Evolutionary conservation across 2,797 vertebrate species (phyloP), one percentile per base, ranked within the genome.

Genomic region (Diplodus sargus): DNA sequence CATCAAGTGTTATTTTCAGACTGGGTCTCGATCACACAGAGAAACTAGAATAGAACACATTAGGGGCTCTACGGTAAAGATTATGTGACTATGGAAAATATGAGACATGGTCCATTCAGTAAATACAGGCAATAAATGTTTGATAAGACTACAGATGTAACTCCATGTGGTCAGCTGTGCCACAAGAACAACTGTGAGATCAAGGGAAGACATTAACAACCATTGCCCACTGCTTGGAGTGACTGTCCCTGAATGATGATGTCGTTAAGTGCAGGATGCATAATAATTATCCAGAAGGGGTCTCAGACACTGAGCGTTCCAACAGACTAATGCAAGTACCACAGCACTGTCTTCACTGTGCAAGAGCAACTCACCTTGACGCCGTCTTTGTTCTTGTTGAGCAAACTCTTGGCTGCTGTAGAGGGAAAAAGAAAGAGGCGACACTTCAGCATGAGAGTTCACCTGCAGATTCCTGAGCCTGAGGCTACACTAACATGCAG

Each of bases 381-480:
- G 56, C 96, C 97, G 43, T 99, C 97, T 2, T 96, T 0, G 87
- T 99, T 99, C 95, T 99, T 96, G 90, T 96, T 99, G 94, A 99
- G 94, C 92, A 99, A 96, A 95, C 97, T 98, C 91, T 98, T 99
- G 90, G 97, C 98, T 97, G 97, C 98, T 99, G 97, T 87, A 93
- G 94, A 91, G 30, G 68, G 93, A 71, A 82, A 82, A 39, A 90
- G 28, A 90, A 47, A 81, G 25, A 82, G 65, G 72, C 58, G 49
- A 60, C 25, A 83, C 13, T 73, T 93, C 74, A 92, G 77, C 47
- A 51, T 16, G 54, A 74, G n/a, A 59, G 63, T 45, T 84, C 64
- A 68, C 61, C 60, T 62, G 69, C 53, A 58, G 20, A 61, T 68
- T 71, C 53, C 30, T 56, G 30, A 66, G 58, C 66, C 75, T 62